A percentile compares a stretch with the other conserved stretches of the same genome.
Conservation (phyloP, 2,113 vertebrate species). For the Hiodon alosoides region DNA sequence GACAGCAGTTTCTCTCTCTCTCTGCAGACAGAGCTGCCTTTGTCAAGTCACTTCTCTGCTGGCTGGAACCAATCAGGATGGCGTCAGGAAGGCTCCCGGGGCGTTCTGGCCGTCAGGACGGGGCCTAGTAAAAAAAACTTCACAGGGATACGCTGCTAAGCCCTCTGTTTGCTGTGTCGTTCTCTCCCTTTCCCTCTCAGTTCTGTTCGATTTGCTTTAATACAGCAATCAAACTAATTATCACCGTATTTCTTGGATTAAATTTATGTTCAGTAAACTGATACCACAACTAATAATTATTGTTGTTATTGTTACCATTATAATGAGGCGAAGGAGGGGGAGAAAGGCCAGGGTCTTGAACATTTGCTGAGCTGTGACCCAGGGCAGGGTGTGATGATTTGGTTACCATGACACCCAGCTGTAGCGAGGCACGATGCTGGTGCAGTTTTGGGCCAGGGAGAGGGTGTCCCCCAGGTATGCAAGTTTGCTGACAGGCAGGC, state of each 20-base stretch:
- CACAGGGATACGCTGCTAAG: neutral
- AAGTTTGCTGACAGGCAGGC: neutral
- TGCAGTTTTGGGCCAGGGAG: neutral
- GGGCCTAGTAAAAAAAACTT: no score
- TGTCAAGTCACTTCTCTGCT: neutral
- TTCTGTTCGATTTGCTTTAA: no score
- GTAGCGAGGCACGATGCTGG: conserved; percentile 16
- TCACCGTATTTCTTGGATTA: no score
- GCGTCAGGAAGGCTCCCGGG: neutral
- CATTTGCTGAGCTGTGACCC: neutral
- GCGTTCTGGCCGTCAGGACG: no score
- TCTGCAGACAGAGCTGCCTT: neutral
- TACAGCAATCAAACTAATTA: no score
- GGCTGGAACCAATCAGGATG: neutral
- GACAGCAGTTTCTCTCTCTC: neutral
- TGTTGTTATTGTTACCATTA: no score
- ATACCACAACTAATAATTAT: no score
- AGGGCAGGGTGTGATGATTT: neutral
- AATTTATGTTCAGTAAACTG: no score
- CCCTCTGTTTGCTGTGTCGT: neutral
- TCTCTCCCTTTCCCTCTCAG: neutral
- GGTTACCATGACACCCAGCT: neutral
- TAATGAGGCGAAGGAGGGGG: no score
- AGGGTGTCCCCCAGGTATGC: neutral
- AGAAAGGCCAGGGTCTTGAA: neutral